phyloP scores from a whole-genome alignment of 2,797 vertebrate species.

The Sparus aurata region DNA sequence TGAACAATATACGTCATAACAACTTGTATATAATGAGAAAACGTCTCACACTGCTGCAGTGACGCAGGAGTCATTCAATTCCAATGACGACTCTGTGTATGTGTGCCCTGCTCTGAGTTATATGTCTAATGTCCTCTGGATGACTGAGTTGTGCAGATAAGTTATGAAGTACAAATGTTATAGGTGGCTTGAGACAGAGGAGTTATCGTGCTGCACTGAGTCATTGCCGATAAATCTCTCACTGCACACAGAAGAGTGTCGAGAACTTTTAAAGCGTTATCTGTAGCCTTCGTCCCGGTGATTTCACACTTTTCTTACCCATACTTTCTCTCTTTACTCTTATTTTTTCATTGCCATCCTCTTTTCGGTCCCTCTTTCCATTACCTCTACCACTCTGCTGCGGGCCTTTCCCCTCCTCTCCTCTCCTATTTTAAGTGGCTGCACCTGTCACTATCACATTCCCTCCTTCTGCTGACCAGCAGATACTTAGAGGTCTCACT shows the following conservation, averaged over 20 bases:
- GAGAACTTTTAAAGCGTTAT: slow-evolving; percentile 2
- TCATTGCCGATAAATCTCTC: slow-evolving; percentile 24
- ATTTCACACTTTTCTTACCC: not conserved
- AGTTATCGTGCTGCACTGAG: slow-evolving; percentile 12
- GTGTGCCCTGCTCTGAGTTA: slow-evolving; percentile 1
- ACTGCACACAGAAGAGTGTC: not conserved
- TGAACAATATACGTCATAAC: not conserved
- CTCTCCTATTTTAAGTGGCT: slow-evolving; percentile 84
- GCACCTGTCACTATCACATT: slow-evolving; percentile 90
- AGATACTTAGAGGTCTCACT: slow-evolving; percentile 80
- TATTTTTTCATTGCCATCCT: slow-evolving; percentile 35
- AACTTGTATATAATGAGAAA: not conserved
- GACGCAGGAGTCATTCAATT: not conserved
- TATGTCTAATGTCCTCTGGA: not conserved
- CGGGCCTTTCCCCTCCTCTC: slow-evolving; percentile 60
- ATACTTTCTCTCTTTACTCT: not conserved
- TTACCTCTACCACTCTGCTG: slow-evolving; percentile 54
- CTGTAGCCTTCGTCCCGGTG: not conserved
- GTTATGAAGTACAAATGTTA: not conserved
- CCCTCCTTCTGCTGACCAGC: slow-evolving; percentile 86
- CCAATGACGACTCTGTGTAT: not conserved
- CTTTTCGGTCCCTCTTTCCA: slow-evolving; percentile 39
- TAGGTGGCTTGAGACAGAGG: not conserved
- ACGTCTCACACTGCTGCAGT: not conserved
- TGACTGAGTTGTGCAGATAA: slow-evolving; percentile 8